phyloP scores from a whole-genome alignment of 2,888 invertebrate species.

The Resseliella maxima region DNA sequence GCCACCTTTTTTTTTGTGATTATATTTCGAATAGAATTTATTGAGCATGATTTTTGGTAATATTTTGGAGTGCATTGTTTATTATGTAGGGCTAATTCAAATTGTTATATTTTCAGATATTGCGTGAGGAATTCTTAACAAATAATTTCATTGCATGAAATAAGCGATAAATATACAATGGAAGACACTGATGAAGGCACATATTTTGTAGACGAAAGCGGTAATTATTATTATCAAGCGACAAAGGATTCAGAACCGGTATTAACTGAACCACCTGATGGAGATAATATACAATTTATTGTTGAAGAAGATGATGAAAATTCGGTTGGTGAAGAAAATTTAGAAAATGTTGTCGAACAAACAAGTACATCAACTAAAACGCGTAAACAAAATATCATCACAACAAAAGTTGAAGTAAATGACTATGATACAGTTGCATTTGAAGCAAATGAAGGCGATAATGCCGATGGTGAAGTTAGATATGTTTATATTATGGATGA shows the following conservation, averaged over 20 bases:
- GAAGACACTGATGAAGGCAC: conserved; percentile 72
- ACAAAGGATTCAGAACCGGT: conserved; percentile 74
- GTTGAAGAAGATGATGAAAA: conserved; percentile 53
- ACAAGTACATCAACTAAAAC: neutral
- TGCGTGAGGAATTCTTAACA: conserved; percentile 72
- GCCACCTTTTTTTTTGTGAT: too few relatives aligned
- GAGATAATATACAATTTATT: conserved; percentile 64
- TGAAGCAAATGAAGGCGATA: conserved; percentile 32
- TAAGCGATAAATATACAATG: conserved; percentile 57
- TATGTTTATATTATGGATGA: conserved; percentile 87
- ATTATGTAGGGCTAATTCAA: too few relatives aligned
- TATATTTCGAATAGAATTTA: too few relatives aligned
- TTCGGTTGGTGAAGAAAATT: neutral
- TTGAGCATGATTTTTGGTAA: too few relatives aligned
- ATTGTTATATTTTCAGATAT: too few relatives aligned
- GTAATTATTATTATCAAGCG: conserved; percentile 85
- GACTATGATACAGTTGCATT: conserved; percentile 2
- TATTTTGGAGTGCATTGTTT: too few relatives aligned
- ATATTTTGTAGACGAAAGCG: conserved; percentile 84
- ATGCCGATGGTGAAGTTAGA: conserved; percentile 59
- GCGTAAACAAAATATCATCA: conserved; percentile 18
- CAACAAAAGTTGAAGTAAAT: neutral
- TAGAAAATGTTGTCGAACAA: neutral
- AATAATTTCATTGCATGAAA: conserved; percentile 49
- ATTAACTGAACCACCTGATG: conserved; percentile 73